Evolutionary conservation across 2,888 invertebrate genomes (phyloP).

Genomic region (Drosophila buzzatii): DNA sequence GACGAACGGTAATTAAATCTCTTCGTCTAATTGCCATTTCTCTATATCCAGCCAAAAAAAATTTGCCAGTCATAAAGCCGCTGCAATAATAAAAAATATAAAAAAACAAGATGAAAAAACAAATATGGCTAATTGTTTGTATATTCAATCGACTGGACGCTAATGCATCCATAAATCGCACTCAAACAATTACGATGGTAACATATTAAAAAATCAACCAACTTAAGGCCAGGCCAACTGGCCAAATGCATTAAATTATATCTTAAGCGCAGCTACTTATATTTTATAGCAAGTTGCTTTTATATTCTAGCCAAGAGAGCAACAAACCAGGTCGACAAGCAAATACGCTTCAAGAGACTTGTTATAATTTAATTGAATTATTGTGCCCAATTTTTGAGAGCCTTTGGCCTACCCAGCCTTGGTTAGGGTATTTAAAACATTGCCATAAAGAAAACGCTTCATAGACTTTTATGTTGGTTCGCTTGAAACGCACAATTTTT

Average conservation of each 20-base stretch:
- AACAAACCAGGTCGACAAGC: background rate
- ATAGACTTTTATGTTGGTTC: conserved; percentile 57
- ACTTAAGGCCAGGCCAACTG: conserved; percentile 12
- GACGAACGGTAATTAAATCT: conserved; percentile 63
- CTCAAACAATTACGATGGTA: conserved; percentile 7
- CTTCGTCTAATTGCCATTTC: conserved; percentile 67
- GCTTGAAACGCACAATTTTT: conserved; percentile 50
- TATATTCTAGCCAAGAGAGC: conserved; percentile 9
- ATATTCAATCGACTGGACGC: conserved; percentile 51
- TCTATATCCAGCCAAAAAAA: conserved; percentile 62
- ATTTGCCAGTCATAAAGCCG: conserved; percentile 62
- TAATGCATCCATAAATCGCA: conserved; percentile 74
- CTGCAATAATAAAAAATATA: conserved; percentile 24
- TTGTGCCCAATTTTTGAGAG: background rate
- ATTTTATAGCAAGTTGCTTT: conserved; percentile 52
- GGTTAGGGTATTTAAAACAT: conserved; percentile 13
- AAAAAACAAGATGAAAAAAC: conserved; percentile 9
- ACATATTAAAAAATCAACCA: conserved; percentile 24
- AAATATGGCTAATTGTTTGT: conserved; percentile 35
- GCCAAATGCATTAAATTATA: conserved; percentile 52
- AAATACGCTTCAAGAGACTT: conserved; percentile 23
- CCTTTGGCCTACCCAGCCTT: background rate
- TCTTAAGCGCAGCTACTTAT: conserved; percentile 54
- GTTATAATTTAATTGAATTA: background rate
- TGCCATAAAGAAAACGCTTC: conserved; percentile 42